Percentiles rank a stretch among this genome's conserved stretches.
Evolutionary conservation across 2,888 invertebrate species (phyloP).

Genomic region (Molanna angustata): DNA sequence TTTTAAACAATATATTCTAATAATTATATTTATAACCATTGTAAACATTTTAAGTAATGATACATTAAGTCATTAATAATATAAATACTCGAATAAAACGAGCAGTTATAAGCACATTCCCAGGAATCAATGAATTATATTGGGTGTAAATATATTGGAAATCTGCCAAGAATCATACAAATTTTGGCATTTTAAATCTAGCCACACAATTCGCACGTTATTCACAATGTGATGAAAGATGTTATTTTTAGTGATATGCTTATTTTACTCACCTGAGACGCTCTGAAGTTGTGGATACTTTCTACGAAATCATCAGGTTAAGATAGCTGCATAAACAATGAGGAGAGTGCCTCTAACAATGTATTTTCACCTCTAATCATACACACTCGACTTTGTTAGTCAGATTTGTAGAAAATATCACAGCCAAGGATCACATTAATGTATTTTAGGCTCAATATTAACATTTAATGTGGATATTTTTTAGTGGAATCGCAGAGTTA

Average conservation of each 20-base stretch:
- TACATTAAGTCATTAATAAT: no score
- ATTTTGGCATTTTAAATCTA: constrained; percentile 12
- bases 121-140: no score
- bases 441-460: not conserved
- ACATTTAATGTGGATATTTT: constrained; percentile 10
- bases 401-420: no score
- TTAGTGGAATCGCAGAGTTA: constrained; percentile 21
- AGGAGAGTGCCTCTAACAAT: constrained; percentile 13
- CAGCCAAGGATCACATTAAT: no score
- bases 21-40: no score
- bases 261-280: constrained; percentile 13
- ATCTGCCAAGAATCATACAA: constrained; percentile 11
- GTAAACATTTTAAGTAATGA: no score
- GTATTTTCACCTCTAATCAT: constrained; percentile 11
- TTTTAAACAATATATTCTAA: no score
- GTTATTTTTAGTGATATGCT: constrained; percentile 19
- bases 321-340: constrained; percentile 26
- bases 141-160: constrained; percentile 13
- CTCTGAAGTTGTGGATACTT: not conserved
- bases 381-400: constrained; percentile 9
- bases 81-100: no score
- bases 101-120: no score
- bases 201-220: constrained; percentile 1
- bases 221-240: constrained; percentile 6
- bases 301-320: constrained; percentile 22